Percentiles rank a stretch among this genome's conserved stretches.
These are phyloP conservation scores for Mormyrus lacerda DNA, from an alignment of 2,113 vertebrate species.

Conservation along the genomic window DNA sequence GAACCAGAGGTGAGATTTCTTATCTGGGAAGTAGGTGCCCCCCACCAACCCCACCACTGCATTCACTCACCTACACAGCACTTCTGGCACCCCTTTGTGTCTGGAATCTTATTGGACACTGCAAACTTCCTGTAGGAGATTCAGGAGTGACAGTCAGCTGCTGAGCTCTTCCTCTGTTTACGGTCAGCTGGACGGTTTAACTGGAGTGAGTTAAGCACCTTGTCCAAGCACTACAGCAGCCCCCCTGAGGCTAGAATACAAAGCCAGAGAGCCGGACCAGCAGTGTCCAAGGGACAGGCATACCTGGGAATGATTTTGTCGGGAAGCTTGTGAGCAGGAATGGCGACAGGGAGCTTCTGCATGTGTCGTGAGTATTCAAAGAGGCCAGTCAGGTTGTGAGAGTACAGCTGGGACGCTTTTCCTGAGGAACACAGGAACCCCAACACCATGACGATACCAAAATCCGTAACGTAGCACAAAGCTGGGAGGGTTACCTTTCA, in stretches of 20 bases:
- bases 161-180: not conserved
- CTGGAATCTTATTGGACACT: conserved; percentile 94
- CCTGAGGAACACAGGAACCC: conserved; percentile 56
- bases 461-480: not conserved
- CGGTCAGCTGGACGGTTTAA: not conserved
- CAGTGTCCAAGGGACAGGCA: not conserved
- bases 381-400: conserved; percentile 85
- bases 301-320: conserved; percentile 96
- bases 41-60: not conserved
- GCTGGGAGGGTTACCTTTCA: not conserved
- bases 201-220: not conserved
- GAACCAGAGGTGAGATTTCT: not conserved
- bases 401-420: conserved; percentile 97
- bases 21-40: not conserved
- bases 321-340: conserved; percentile 92
- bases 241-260: not conserved
- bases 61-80: conserved; percentile 88
- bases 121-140: conserved; percentile 81
- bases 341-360: conserved; percentile 92
- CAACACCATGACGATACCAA: not conserved
- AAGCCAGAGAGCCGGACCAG: not conserved
- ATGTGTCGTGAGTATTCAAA: conserved; percentile 96
- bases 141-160: not conserved
- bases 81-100: conserved; percentile 97
- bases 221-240: not conserved